Conservation (phyloP, 2,888 invertebrate species). For the Mesopsocus fuscifrons region DNA sequence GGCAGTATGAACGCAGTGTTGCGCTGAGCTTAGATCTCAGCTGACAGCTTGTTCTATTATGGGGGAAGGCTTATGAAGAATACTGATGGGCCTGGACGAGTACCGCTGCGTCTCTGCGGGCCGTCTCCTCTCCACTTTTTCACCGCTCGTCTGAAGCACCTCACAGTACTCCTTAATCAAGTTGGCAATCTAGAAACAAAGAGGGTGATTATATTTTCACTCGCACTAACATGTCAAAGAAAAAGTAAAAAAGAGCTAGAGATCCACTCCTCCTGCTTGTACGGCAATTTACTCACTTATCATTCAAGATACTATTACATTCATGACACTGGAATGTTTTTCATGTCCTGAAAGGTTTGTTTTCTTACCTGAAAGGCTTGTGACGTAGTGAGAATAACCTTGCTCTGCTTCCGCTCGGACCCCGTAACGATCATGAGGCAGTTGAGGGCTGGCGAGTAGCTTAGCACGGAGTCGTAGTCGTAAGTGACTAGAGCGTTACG, state of each 20-base stretch:
- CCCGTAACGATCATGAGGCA: slow-evolving; percentile 87
- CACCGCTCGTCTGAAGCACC: slow-evolving; percentile 32
- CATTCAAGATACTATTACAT: too few relatives aligned
- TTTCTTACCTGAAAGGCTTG: slow-evolving; percentile 35
- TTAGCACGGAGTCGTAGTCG: slow-evolving; percentile 73
- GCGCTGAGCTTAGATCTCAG: slow-evolving; percentile 12
- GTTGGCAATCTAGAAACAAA: slow-evolving; percentile 85
- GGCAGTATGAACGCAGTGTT: slow-evolving; percentile 6
- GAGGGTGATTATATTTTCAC: too few relatives aligned
- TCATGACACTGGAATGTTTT: too few relatives aligned
- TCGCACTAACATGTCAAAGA: too few relatives aligned
- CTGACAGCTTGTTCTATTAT: slow-evolving; percentile 29
- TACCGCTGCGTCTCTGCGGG: slow-evolving; percentile 16
- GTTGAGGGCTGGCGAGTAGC: slow-evolving; percentile 80
- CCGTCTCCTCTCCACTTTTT: slow-evolving; percentile 23
- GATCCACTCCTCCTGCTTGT: too few relatives aligned
- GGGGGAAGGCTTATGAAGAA: slow-evolving; percentile 32
- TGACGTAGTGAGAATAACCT: slow-evolving; percentile 82
- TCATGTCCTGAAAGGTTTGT: too few relatives aligned
- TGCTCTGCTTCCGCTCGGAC: slow-evolving; percentile 77
- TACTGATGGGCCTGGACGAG: slow-evolving; percentile 29
- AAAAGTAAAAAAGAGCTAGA: too few relatives aligned
- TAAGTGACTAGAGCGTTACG: slow-evolving; percentile 79
- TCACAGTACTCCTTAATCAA: slow-evolving; percentile 76
- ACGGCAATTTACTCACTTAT: too few relatives aligned